These are phyloP conservation scores for Trypoxylus dichotomus DNA, from an alignment of 1,140 invertebrate species.

Conservation along the genomic window DNA sequence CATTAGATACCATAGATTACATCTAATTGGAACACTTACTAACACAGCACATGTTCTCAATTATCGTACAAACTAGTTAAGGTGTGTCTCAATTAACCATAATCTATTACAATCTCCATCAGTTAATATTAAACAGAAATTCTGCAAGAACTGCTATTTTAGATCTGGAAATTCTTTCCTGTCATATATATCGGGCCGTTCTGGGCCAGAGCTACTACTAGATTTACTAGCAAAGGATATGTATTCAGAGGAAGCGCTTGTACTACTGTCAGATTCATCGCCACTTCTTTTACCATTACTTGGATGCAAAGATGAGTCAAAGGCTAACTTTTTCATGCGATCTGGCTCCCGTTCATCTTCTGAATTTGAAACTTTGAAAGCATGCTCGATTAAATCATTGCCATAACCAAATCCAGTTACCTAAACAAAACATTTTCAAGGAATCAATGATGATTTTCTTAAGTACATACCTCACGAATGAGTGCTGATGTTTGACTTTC, in stretches of 20 bases:
- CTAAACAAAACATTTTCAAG: conserved; percentile 1
- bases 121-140: not conserved
- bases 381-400: conserved; percentile 25
- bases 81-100: too few species aligned
- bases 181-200: not conserved
- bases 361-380: not conserved
- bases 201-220: not conserved
- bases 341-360: not conserved
- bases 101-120: not conserved
- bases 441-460: not conserved
- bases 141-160: not conserved
- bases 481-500: not conserved
- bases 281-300: not conserved
- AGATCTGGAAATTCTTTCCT: not conserved
- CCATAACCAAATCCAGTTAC: conserved; percentile 21
- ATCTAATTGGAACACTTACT: too few species aligned
- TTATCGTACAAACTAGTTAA: too few species aligned
- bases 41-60: too few species aligned
- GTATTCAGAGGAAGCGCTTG: not conserved
- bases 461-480: not conserved
- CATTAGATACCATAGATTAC: too few species aligned
- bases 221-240: not conserved
- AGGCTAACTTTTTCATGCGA: conserved; percentile 1
- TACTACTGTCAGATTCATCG: not conserved
- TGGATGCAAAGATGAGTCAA: not conserved